These are phyloP conservation scores for Vesta saturnalis DNA, from an alignment of 2,888 invertebrate genomes.

Conservation along the genomic window DNA sequence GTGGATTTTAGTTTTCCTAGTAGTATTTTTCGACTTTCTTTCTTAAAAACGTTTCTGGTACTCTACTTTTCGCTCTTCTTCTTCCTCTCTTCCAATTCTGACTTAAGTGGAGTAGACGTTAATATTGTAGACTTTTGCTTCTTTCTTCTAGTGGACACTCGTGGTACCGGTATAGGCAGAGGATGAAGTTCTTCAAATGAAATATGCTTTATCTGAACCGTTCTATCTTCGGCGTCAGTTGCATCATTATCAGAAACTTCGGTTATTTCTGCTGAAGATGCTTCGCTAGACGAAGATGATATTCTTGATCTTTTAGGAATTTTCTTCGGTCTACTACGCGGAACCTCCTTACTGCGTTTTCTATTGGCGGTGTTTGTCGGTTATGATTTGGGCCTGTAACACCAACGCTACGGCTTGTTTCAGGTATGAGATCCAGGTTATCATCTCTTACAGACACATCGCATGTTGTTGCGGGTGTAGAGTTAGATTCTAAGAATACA, in stretches of 20 bases:
- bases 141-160: conserved; percentile 1
- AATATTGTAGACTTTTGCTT: conserved; percentile 9
- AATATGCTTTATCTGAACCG: conserved; percentile 8
- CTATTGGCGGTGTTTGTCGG: conserved; percentile 5
- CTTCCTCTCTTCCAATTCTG: conserved; percentile 7
- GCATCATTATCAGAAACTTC: conserved; percentile 1
- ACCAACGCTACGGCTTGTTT: conserved; percentile 7
- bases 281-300: conserved; percentile 7
- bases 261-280: conserved; percentile 7
- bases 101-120: conserved; percentile 8
- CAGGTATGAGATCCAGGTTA: neutral
- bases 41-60: neutral
- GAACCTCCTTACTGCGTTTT: conserved; percentile 7
- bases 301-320: conserved; percentile 7
- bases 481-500: neutral
- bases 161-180: neutral
- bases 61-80: neutral
- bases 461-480: too few species aligned
- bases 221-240: conserved; percentile 4
- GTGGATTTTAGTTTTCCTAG: neutral
- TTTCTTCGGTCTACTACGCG: neutral
- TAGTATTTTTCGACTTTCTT: neutral
- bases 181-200: neutral
- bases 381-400: conserved; percentile 4
- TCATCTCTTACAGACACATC: too few species aligned